Conservation (phyloP, 2,113 vertebrate genomes). For the Leptobrachium ailaonicum region DNA sequence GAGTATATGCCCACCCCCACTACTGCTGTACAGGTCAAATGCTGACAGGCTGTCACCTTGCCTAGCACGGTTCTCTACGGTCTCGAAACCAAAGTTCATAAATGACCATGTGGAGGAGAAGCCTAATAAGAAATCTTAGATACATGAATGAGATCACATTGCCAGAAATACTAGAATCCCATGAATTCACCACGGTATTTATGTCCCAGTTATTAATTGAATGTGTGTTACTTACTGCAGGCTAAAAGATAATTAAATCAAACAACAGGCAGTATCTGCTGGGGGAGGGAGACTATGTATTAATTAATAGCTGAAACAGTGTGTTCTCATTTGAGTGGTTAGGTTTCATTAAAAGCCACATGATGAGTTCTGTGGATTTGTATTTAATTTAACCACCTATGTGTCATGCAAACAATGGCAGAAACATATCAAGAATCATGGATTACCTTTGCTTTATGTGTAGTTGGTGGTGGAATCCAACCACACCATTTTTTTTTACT, state of each 20-base stretch:
- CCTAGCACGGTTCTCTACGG: not conserved
- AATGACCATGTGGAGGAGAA: no score
- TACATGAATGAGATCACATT: constrained; percentile 6
- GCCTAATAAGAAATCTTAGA: not conserved
- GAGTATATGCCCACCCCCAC: not conserved
- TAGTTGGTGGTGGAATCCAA: no score
- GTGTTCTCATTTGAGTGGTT: not conserved
- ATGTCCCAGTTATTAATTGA: constrained; percentile 37
- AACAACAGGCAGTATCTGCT: constrained; percentile 23
- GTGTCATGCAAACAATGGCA: not conserved
- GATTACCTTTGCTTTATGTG: no score
- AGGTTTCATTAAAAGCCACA: not conserved
- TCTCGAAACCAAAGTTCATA: no score
- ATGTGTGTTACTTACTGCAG: constrained; percentile 44
- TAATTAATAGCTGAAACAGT: constrained; percentile 27
- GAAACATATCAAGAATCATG: no score
- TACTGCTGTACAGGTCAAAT: constrained; percentile 30
- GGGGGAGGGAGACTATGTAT: constrained; percentile 15
- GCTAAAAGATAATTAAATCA: constrained; percentile 43
- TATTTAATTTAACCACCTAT: not conserved
- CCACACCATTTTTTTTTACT: no score
- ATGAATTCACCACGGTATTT: constrained; percentile 17
- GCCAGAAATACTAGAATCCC: constrained; percentile 17
- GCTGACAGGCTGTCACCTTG: not conserved
- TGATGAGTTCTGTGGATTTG: not conserved